Base-by-base conservation (phyloP, 2,888 invertebrate species). In the Formica aserva region DNA sequence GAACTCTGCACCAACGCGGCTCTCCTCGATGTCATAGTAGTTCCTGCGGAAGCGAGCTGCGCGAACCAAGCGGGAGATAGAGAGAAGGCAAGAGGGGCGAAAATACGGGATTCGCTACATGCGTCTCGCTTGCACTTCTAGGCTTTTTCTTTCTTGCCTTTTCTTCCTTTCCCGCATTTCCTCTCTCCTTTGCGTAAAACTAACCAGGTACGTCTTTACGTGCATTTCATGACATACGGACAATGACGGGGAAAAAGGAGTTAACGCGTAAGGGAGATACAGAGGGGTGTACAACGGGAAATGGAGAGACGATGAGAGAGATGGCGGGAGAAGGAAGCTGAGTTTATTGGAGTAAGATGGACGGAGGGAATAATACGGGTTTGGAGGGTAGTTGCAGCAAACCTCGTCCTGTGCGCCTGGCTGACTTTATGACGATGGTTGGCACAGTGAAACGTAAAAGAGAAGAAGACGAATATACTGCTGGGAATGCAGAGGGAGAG, bases 371-470 rank as follows among this genome's bases (percentile, higher is more conserved):
- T 45, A 60, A 74, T 38, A 45, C 26, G 62, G 45, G 52, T 60
- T 55, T 67, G 80, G 74, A 83, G 84, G 85, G 86, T 74, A 89
- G 88, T 88, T 87, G 89, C 87, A 86, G 89, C 89, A 86, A 89
- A 88, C 86, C 91, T 91, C 91, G 91, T 92, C 89, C 91, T 90
- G 89, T 92, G 90, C 93, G 93, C 92, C 92, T 90, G 92, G 91
- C 93, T 94, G 94, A 94, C 92, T 94, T 94, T 94, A 94, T 92
- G 94, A 94, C 93, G 92, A 92, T 91, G 92, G 91, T 89, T 92
- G 89, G 88, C 91, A 89, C 88, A 92, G 90, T 91, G 82, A 71
- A 92, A 93, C 91, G 90, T 92, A 92, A 92, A 92, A 92, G 90
- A 72, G 85, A 86, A 85, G 84, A 35, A 63, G 83, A 83, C 57